Evolutionary conservation across 2,888 invertebrate genomes (phyloP), one percentile per base, ranked within the genome.

Genomic region (Choreutis nemorana): DNA sequence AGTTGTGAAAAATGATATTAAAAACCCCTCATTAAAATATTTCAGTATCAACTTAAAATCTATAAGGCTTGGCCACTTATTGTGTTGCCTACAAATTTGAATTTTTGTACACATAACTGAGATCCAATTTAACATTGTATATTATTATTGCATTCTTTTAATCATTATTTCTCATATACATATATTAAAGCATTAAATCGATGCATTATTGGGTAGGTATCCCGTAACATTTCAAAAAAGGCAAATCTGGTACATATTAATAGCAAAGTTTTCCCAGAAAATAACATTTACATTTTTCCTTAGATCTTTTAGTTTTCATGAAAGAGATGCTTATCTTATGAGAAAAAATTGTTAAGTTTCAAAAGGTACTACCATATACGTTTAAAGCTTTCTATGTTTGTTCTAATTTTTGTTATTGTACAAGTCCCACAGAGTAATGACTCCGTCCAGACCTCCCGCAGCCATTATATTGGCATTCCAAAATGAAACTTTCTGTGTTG

Each of bases 381-480:
- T n/a, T n/a, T n/a, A n/a, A n/a, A n/a, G n/a, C n/a, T n/a, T n/a
- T n/a, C n/a, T n/a, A n/a, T n/a, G n/a, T n/a, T n/a, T n/a, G n/a
- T n/a, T n/a, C n/a, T 49, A 73, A 40, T 64, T 55, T 39, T 53
- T 73, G 36, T 46, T 55, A 38, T 90, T 90, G 55, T 90, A 91
- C 46, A 91, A 79, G 72, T 89, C 86, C 91, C 91, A 91, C 31
- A 91, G 78, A 3, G 89, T 87, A 42, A 91, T 86, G 49, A 83
- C 83, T 40, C 88, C 87, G 62, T 91, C 91, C 36, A 86, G 82
- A 13, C 89, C 86, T 24, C 85, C 85, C 1, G 86, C 87, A 8
- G 90, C 91, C 86, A 91, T 87, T n/a, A 91, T 82, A 32, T 85
- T 83, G n/a, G 86, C 83, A 29, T 85, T 83, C 85, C 89, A 90